Evolutionary conservation across 2,797 vertebrate genomes (phyloP).

Genomic region (Phrynocephalus guinanensis): DNA sequence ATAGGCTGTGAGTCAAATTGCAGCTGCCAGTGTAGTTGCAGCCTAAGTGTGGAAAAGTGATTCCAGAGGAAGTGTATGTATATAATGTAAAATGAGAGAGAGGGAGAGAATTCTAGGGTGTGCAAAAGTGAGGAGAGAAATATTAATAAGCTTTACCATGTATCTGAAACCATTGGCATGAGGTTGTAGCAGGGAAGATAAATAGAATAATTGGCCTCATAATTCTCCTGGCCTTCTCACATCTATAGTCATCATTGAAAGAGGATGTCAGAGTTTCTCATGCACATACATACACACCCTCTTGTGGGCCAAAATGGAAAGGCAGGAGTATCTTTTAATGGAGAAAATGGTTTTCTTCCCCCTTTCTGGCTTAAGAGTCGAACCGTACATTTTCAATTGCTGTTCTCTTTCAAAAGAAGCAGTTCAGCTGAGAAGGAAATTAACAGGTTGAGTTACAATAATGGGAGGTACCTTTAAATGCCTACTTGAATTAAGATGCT

Average conservation of each 20-base stretch:
- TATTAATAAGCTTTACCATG: background rate
- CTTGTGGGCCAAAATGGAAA: background rate
- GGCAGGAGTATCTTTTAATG: background rate
- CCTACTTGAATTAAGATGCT: too few relatives aligned
- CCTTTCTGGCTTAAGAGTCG: too few relatives aligned
- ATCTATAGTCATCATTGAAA: background rate
- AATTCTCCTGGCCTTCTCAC: background rate
- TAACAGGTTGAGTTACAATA: too few relatives aligned
- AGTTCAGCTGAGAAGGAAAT: too few relatives aligned
- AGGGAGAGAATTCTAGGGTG: background rate
- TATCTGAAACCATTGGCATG: background rate
- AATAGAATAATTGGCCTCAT: background rate
- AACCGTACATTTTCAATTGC: too few relatives aligned
- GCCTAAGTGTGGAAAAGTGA: background rate
- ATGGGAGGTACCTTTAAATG: too few relatives aligned
- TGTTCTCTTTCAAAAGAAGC: too few relatives aligned
- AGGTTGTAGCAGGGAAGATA: background rate
- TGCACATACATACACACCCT: background rate
- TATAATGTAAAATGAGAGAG: background rate
- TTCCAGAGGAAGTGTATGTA: background rate
- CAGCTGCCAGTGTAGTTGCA: too few relatives aligned
- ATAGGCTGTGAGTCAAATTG: background rate
- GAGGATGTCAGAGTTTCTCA: background rate
- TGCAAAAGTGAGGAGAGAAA: background rate
- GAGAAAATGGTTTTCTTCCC: background rate